Percentiles rank a stretch among this genome's conserved stretches.
phyloP scores from a whole-genome alignment of 2,888 invertebrate genomes.

The Chymomyza procnemis region DNA sequence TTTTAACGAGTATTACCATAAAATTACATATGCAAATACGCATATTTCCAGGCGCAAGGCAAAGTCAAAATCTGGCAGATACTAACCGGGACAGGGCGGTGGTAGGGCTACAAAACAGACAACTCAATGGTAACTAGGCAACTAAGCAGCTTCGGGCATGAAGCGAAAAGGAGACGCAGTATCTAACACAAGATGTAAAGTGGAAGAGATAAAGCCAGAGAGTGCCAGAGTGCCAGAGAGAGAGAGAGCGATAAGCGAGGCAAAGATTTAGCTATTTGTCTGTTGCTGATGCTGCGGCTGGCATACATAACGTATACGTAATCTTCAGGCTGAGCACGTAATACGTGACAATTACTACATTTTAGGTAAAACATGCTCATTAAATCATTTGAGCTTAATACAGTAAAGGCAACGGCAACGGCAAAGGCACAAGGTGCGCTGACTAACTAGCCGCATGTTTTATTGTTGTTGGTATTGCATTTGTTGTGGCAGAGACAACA shows the following conservation, averaged over 20 bases:
- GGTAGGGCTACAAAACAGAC: constrained; percentile 21
- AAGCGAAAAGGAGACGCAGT: not conserved
- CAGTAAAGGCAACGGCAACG: not conserved
- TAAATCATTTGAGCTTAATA: constrained; percentile 70
- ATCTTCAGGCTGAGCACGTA: constrained; percentile 67
- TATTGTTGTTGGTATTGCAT: constrained; percentile 13
- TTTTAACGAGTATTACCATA: constrained; percentile 70
- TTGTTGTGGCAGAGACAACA: constrained; percentile 33
- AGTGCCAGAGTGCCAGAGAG: not conserved
- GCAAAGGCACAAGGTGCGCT: not conserved
- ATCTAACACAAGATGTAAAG: not conserved
- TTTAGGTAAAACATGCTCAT: constrained; percentile 70
- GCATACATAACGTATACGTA: constrained; percentile 34
- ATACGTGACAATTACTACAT: constrained; percentile 73
- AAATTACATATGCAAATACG: constrained; percentile 71
- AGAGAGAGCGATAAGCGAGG: not conserved
- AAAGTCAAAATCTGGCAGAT: not conserved
- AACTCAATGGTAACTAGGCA: constrained; percentile 22
- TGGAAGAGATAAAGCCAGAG: too few species aligned
- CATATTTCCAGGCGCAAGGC: constrained; percentile 42
- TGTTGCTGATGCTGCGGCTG: constrained; percentile 16
- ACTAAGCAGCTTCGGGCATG: not conserved
- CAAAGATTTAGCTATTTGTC: constrained; percentile 69
- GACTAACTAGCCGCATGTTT: not conserved
- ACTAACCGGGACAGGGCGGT: constrained; percentile 14